Evolutionary conservation across 2,797 vertebrate genomes (phyloP).

Genomic region (Xiphorhynchus erythropygius): DNA sequence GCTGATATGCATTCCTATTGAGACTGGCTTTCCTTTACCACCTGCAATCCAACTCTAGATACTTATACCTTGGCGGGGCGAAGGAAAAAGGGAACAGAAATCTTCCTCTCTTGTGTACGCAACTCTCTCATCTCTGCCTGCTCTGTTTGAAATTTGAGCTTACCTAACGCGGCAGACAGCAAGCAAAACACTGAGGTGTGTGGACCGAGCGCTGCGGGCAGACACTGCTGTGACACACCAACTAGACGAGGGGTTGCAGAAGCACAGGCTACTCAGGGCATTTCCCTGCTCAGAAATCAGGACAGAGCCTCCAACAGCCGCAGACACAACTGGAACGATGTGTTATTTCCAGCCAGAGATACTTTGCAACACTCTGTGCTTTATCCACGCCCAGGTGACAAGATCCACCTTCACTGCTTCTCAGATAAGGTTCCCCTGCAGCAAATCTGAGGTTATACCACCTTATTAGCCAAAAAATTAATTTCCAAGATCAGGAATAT

Average conservation of each 20-base stretch:
- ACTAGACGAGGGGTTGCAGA: not conserved
- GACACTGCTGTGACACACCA: rapidly evolving
- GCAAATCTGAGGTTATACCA: not conserved
- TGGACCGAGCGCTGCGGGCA: rapidly evolving
- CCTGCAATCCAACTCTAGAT: not conserved
- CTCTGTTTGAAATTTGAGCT: not conserved
- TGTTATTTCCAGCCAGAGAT: not conserved
- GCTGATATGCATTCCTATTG: rapidly evolving
- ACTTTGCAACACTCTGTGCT: not conserved
- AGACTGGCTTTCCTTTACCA: not conserved
- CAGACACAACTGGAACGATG: not conserved
- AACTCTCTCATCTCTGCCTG: not conserved
- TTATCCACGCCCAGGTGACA: rapidly evolving
- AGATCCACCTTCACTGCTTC: not conserved
- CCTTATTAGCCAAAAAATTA: not conserved
- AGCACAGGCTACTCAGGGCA: not conserved
- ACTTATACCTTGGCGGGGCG: not conserved
- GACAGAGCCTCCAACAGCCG: not conserved
- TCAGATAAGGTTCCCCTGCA: not conserved
- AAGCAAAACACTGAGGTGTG: rapidly evolving
- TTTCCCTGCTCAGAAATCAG: not conserved
- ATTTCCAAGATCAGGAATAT: not conserved
- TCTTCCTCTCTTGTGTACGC: not conserved
- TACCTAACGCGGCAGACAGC: rapidly evolving
- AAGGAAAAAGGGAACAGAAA: not conserved